phyloP scores from a whole-genome alignment of 2,888 invertebrate species.

The Actias luna region DNA sequence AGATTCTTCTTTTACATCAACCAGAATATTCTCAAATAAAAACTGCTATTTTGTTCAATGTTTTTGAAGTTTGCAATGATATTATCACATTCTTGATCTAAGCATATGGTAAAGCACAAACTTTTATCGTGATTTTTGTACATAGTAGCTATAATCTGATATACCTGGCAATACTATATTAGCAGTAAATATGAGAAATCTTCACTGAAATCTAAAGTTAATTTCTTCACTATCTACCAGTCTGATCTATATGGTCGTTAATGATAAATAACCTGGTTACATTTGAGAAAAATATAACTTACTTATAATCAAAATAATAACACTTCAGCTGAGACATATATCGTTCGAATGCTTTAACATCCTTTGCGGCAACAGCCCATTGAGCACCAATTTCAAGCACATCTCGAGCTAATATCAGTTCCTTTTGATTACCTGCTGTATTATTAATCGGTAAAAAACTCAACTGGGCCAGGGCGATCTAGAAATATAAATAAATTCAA shows the following conservation, averaged over 20 bases:
- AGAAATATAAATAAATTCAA: slow-evolving; percentile 40
- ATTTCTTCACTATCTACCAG: neutral
- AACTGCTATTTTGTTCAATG: too few species aligned
- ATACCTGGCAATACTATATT: neutral
- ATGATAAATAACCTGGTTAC: neutral
- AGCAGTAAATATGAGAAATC: too few species aligned
- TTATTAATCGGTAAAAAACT: slow-evolving; percentile 93
- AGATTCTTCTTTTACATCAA: too few species aligned
- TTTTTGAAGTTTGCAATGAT: too few species aligned
- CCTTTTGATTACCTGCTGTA: slow-evolving; percentile 87
- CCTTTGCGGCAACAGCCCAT: slow-evolving; percentile 95
- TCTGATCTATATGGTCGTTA: neutral
- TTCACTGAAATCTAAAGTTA: neutral
- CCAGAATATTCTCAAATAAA: too few species aligned
- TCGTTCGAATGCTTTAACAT: slow-evolving; percentile 97
- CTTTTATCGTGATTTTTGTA: too few species aligned
- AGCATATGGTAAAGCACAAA: too few species aligned
- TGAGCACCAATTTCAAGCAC: slow-evolving; percentile 97
- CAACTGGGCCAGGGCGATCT: slow-evolving; percentile 92
- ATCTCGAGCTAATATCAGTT: slow-evolving; percentile 93
- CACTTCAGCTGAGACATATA: slow-evolving; percentile 98
- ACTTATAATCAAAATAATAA: slow-evolving; percentile 97
- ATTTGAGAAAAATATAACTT: slow-evolving; percentile 42
- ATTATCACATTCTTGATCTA: too few species aligned
- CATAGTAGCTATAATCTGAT: neutral